Conservation (phyloP, 2,888 invertebrate species). For the Danaus chrysippus region DNA sequence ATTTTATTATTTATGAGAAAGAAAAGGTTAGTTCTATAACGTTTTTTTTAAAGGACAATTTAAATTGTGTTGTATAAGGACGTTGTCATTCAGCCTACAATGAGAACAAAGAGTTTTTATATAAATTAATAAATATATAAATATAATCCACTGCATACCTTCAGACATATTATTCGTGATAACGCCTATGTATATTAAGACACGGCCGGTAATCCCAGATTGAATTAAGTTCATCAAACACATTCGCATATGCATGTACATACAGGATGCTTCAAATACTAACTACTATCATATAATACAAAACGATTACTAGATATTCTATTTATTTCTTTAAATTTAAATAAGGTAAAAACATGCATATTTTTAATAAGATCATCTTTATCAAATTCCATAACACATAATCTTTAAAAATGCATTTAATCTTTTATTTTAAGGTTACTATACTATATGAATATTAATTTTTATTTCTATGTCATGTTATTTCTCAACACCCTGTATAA, state of each 20-base stretch:
- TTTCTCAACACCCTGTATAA: background rate
- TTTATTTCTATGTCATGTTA: background rate
- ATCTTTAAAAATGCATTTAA: background rate
- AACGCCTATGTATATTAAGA: slow-evolving; percentile 31
- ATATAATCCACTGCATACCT: background rate
- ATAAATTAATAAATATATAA: background rate
- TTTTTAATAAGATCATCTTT: no score
- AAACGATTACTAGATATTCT: no score
- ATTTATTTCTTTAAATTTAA: no score
- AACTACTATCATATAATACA: background rate
- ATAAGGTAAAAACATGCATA: no score
- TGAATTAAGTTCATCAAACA: slow-evolving; percentile 36
- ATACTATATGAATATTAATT: background rate
- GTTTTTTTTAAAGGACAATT: no score
- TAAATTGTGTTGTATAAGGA: no score
- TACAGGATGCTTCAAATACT: slow-evolving; percentile 25
- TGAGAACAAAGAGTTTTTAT: background rate
- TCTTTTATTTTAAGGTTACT: background rate
- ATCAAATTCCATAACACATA: no score
- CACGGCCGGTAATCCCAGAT: slow-evolving; percentile 38
- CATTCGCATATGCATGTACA: slow-evolving; percentile 33
- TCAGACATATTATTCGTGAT: slow-evolving; percentile 7
- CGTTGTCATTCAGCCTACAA: background rate
- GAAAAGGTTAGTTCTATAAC: no score
- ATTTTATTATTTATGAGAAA: no score